phyloP scores from a whole-genome alignment of 2,888 invertebrate species.

The Trissoscelio sp. region DNA sequence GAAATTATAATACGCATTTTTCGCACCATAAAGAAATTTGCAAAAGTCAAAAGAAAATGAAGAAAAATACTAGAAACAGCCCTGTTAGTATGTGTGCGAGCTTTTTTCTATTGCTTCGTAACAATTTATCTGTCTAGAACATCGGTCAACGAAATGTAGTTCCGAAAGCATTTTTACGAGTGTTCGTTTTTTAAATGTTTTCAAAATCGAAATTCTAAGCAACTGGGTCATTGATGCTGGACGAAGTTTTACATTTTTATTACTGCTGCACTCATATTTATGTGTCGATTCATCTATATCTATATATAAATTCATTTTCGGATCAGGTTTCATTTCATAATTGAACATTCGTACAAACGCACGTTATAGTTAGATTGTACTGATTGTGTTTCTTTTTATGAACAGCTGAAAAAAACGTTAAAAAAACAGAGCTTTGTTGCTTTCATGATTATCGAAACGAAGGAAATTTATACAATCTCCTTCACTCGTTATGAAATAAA shows the following conservation, averaged over 20 bases:
- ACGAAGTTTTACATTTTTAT: constrained; percentile 35
- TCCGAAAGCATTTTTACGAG: constrained; percentile 26
- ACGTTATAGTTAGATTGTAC: neutral
- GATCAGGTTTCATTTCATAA: constrained; percentile 1
- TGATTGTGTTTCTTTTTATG: neutral
- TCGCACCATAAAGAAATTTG: too few species aligned
- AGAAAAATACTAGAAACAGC: too few species aligned
- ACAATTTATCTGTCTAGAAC: constrained; percentile 30
- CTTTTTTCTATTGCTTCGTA: constrained; percentile 25
- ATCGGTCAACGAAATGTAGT: constrained; percentile 16
- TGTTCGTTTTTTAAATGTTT: constrained; percentile 37
- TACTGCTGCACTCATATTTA: constrained; percentile 16
- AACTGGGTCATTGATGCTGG: constrained; percentile 43
- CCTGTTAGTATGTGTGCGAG: too few species aligned
- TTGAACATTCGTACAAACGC: neutral
- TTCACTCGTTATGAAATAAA: neutral
- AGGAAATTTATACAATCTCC: neutral
- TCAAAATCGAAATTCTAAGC: constrained; percentile 21
- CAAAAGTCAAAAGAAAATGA: too few species aligned
- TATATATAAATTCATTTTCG: neutral
- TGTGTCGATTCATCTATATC: neutral
- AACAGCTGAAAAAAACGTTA: neutral
- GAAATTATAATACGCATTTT: too few species aligned
- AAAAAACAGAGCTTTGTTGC: neutral
- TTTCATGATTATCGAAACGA: constrained; percentile 13